A percentile compares a stretch with the other conserved stretches of the same genome.
Conservation (phyloP, 1,140 invertebrate genomes). For the Papilio dardanus region DNA sequence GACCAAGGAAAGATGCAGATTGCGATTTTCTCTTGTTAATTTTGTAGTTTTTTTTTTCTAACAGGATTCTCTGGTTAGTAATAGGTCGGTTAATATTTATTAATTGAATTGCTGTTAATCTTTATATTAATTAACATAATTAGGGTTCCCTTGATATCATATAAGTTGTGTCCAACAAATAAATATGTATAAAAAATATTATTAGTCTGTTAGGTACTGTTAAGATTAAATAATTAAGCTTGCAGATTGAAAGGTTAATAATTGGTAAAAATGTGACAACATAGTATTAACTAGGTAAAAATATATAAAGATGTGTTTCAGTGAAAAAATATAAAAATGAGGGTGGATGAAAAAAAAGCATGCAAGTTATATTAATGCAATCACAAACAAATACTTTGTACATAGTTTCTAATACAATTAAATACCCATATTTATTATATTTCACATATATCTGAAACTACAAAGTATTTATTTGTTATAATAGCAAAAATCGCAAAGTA, state of each 20-base stretch:
- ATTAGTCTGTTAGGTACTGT: neutral
- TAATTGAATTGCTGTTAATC: neutral
- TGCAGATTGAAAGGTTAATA: neutral
- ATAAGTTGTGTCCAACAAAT: neutral
- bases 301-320: neutral
- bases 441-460: neutral
- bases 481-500: conserved; percentile 74
- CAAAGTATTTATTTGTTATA: conserved; percentile 46
- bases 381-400: conserved; percentile 28
- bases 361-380: neutral
- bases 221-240: too few relatives aligned
- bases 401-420: neutral
- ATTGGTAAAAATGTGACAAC: neutral
- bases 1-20: conserved; percentile 75
- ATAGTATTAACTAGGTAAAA: neutral
- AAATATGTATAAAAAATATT: neutral
- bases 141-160: neutral
- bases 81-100: neutral
- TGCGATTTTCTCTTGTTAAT: conserved; percentile 65
- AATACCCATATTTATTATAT: neutral
- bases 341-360: conserved; percentile 28
- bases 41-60: conserved; percentile 39
- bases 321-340: neutral
- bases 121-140: neutral
- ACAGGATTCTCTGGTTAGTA: conserved; percentile 17